Evolutionary conservation across 2,797 vertebrate genomes (phyloP).

Genomic region (Protosalanx chinensis): DNA sequence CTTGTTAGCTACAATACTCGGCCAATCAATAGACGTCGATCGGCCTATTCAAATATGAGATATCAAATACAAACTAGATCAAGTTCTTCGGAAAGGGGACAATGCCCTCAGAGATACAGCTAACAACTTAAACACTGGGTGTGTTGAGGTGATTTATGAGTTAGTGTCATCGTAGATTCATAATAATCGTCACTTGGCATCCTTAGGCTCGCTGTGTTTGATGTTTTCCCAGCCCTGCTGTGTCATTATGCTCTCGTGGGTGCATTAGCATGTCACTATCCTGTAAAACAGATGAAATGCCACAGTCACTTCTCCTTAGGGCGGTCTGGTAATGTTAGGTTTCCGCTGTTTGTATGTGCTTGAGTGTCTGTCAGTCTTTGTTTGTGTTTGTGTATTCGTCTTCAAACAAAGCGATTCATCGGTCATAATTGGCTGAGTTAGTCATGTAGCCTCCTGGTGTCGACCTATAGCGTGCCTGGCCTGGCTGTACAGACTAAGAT

Average conservation of each 20-base stretch:
- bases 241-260: conserved; percentile 5
- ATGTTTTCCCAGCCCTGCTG: neutral
- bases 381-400: neutral
- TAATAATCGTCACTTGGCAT: conserved; percentile 12
- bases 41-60: neutral
- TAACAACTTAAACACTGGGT: neutral
- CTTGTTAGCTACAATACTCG: neutral
- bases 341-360: too few species aligned
- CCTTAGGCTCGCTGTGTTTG: conserved; percentile 15
- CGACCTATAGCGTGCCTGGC: too few species aligned
- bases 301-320: conserved; percentile 1
- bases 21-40: neutral
- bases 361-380: too few species aligned
- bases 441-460: neutral
- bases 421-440: conserved; percentile 2
- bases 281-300: conserved; percentile 26
- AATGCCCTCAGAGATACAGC: too few species aligned
- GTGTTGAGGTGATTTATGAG: neutral
- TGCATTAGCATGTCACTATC: conserved; percentile 31
- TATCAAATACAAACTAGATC: neutral
- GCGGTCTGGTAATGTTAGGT: neutral
- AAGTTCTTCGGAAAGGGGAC: too few species aligned
- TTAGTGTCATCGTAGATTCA: neutral
- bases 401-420: neutral
- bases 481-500: too few species aligned